Conservation (phyloP, 2,888 invertebrate species). For the Erebia palarica region DNA sequence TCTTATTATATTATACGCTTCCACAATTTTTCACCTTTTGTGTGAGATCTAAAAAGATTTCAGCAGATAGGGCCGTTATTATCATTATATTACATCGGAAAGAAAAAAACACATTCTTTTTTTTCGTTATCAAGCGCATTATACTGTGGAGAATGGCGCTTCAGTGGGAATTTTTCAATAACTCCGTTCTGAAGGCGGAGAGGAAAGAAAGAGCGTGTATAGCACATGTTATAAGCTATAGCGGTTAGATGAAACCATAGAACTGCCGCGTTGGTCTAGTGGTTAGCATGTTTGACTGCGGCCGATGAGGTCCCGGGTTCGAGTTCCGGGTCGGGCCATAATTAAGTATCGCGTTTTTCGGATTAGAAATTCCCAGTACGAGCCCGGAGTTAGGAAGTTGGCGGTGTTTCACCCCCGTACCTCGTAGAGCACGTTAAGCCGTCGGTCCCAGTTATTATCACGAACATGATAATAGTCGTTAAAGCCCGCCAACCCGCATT, state of each 20-base stretch:
- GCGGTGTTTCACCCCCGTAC: too few species aligned
- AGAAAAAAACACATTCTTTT: slow-evolving; percentile 21
- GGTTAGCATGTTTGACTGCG: too few species aligned
- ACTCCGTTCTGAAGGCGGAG: slow-evolving; percentile 19
- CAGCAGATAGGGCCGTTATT: slow-evolving; percentile 11
- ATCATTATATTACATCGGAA: slow-evolving; percentile 15
- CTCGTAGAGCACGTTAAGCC: too few species aligned
- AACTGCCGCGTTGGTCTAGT: too few species aligned
- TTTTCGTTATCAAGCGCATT: slow-evolving; percentile 24
- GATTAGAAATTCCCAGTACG: too few species aligned
- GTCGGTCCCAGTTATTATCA: too few species aligned
- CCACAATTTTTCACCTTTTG: slow-evolving; percentile 17
- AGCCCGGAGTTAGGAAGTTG: too few species aligned
- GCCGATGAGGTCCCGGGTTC: too few species aligned
- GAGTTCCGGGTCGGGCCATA: too few species aligned
- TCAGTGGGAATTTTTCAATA: slow-evolving; percentile 26
- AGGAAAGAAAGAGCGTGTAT: slow-evolving; percentile 7
- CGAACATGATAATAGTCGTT: too few species aligned
- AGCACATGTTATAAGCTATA: background rate
- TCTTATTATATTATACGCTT: background rate
- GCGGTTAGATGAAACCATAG: background rate
- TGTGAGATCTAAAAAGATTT: slow-evolving; percentile 12
- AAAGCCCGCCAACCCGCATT: too few species aligned
- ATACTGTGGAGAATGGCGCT: slow-evolving; percentile 14
- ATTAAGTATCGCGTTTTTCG: too few species aligned